phyloP scores from a whole-genome alignment of 2,113 vertebrate genomes.

The Dromaius novaehollandiae region DNA sequence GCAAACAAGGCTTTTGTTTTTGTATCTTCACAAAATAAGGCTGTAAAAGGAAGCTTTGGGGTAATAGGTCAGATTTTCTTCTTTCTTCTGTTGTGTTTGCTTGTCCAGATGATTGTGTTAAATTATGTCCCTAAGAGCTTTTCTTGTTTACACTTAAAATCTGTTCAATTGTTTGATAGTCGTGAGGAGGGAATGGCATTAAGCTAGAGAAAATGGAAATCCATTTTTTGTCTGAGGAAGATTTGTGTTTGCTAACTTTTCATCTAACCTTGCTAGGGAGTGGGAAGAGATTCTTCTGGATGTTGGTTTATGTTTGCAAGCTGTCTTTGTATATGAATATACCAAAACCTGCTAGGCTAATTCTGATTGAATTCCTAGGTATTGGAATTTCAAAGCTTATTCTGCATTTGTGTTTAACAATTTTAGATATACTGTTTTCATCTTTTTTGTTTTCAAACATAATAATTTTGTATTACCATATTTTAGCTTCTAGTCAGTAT shows the following conservation, averaged over 20 bases:
- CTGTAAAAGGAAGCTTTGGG: neutral
- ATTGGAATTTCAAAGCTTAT: neutral
- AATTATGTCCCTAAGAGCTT: neutral
- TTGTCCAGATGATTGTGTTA: neutral
- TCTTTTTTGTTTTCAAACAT: neutral
- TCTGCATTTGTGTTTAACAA: neutral
- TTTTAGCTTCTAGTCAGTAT: neutral
- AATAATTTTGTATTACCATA: neutral
- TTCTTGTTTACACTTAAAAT: neutral
- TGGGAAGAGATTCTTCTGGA: neutral
- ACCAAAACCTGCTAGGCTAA: neutral
- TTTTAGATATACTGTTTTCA: neutral
- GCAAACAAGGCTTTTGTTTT: constrained; percentile 30
- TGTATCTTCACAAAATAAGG: neutral
- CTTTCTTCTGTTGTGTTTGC: neutral
- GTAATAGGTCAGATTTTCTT: neutral
- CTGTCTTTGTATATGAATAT: neutral
- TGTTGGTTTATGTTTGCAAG: neutral
- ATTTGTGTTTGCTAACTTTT: neutral
- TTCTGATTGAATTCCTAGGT: neutral
- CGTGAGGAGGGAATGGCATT: neutral
- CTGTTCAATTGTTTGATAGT: neutral
- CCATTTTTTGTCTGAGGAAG: neutral
- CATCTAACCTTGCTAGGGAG: neutral
- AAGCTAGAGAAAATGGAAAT: neutral